Evolutionary conservation across 2,888 invertebrate genomes (phyloP).

Genomic region (Creontiades dilutus): DNA sequence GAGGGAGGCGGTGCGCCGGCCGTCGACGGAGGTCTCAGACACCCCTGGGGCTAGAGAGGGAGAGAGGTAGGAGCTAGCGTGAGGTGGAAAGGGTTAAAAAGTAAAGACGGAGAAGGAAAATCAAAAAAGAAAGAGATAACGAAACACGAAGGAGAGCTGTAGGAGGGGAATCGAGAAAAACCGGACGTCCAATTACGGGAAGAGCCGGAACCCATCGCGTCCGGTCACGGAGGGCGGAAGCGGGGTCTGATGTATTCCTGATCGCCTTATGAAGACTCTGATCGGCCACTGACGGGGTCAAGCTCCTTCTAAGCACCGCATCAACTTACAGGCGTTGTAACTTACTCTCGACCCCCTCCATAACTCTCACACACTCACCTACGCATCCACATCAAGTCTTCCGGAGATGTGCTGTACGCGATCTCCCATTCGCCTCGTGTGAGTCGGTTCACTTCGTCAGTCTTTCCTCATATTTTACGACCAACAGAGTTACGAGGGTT

Average conservation of each 20-base stretch:
- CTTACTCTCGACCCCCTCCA: too few species aligned
- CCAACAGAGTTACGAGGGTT: conserved; percentile 9
- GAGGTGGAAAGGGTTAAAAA: neutral
- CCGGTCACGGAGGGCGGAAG: conserved; percentile 70
- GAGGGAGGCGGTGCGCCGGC: neutral
- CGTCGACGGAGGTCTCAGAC: neutral
- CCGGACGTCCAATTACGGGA: conserved; percentile 68
- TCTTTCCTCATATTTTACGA: conserved; percentile 1
- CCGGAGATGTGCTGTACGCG: conserved; percentile 7
- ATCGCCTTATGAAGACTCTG: conserved; percentile 48
- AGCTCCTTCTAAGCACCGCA: conserved; percentile 43
- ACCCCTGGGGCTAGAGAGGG: neutral
- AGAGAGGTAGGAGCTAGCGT: neutral
- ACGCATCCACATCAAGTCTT: neutral
- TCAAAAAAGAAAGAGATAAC: neutral
- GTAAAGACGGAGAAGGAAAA: neutral
- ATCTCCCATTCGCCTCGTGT: neutral
- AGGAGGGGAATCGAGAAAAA: conserved; percentile 31
- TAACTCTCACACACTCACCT: neutral
- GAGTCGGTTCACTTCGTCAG: neutral
- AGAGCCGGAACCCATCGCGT: conserved; percentile 67
- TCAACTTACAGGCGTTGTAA: conserved; percentile 28
- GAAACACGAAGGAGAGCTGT: neutral
- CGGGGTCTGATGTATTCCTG: conserved; percentile 62
- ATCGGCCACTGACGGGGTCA: conserved; percentile 51